These are phyloP conservation scores for Bergia sp. DNA, from an alignment of 92 coral and sea anemone genomes.

Conservation along the genomic window DNA sequence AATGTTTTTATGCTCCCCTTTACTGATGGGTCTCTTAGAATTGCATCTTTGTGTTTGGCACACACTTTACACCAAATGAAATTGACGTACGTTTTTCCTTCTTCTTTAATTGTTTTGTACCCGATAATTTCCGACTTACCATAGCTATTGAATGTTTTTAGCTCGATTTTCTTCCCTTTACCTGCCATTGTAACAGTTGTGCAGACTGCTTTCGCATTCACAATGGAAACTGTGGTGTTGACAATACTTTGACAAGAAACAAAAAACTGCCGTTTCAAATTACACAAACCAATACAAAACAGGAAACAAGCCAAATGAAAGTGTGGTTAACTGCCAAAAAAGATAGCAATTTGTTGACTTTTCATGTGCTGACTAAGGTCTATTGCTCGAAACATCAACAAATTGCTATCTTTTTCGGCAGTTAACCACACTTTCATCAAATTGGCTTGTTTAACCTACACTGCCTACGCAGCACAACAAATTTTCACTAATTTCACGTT, in stretches of 20 bases:
- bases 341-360: no score
- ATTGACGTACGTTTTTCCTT: not conserved
- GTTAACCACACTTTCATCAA: not conserved
- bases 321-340: not conserved
- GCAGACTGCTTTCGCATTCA: conserved; percentile 7
- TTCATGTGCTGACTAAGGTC: no score
- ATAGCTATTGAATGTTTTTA: conserved; percentile 16
- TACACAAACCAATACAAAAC: not conserved
- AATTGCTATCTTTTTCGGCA: no score
- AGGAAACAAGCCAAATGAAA: conserved; percentile 22
- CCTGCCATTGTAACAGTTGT: not conserved
- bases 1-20: conserved; percentile 20
- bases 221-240: conserved; percentile 7
- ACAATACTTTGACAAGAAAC: conserved; percentile 17
- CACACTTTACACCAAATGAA: conserved; percentile 18
- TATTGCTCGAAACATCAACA: no score
- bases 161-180: conserved; percentile 34
- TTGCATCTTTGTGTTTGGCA: not conserved
- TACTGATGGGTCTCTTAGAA: not conserved
- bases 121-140: conserved; percentile 35
- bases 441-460: not conserved
- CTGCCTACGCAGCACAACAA: not conserved
- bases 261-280: conserved; percentile 13
- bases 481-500: conserved; percentile 13
- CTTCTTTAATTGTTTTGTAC: not conserved